A percentile compares a stretch with the other conserved stretches of the same genome.
These are phyloP conservation scores for Paratrypauchen microcephalus DNA, from an alignment of 2,797 vertebrate genomes.

Conservation along the genomic window DNA sequence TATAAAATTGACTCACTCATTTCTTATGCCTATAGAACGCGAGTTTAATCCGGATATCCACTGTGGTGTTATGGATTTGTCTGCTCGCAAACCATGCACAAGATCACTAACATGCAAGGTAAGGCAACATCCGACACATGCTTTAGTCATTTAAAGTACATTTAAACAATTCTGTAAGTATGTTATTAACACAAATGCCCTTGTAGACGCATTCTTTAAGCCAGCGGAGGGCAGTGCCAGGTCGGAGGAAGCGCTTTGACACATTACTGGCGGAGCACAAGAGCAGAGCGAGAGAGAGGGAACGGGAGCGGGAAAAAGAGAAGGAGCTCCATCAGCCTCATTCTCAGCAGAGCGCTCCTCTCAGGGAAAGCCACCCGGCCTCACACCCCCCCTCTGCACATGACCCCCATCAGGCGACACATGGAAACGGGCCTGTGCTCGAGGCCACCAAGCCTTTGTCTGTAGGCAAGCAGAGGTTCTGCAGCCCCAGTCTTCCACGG, in stretches of 20 bases:
- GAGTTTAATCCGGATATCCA: constrained; percentile 98
- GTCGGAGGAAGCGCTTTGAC: constrained; percentile 97
- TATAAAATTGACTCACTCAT: background rate
- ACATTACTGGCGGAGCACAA: constrained; percentile 97
- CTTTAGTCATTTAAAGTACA: too few species aligned
- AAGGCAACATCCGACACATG: constrained; percentile 3
- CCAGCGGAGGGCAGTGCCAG: constrained; percentile 97
- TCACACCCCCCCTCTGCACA: constrained; percentile 78
- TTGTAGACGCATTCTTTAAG: constrained; percentile 99
- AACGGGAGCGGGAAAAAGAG: constrained; percentile 92
- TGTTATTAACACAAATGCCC: constrained; percentile 12
- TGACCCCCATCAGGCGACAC: constrained; percentile 84
- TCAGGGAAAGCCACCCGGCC: constrained; percentile 96
- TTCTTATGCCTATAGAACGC: constrained; percentile 80
- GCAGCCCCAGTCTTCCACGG: constrained; percentile 96
- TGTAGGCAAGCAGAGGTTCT: constrained; percentile 91
- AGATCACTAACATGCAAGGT: constrained; percentile 99
- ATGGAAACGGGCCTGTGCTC: constrained; percentile 83
- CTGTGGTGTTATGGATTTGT: constrained; percentile 95
- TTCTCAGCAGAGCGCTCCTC: constrained; percentile 90
- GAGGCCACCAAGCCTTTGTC: constrained; percentile 86
- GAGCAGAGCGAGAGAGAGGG: constrained; percentile 87
- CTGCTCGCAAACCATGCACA: constrained; percentile 97
- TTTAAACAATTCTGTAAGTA: background rate
- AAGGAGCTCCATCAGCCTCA: constrained; percentile 92